Evolutionary conservation across 2,113 vertebrate species (phyloP).

Genomic region (Datnioides undecimradiatus): DNA sequence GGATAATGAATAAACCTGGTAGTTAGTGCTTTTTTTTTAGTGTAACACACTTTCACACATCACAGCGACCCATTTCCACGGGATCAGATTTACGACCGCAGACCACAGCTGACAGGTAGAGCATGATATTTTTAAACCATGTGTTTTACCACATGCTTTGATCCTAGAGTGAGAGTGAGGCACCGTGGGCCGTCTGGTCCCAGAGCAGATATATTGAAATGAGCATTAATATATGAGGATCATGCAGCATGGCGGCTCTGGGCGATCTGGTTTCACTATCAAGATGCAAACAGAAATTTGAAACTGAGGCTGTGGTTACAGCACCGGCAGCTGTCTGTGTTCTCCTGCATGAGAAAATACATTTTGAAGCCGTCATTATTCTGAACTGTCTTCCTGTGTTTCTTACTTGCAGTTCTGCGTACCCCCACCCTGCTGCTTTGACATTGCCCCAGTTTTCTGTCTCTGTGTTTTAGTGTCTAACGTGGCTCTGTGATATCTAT

Average conservation of each 20-base stretch:
- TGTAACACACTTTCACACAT: slow-evolving; percentile 48
- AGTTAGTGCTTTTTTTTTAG: slow-evolving; percentile 8
- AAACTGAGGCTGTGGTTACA: slow-evolving; percentile 23
- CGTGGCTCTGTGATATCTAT: slow-evolving; percentile 47
- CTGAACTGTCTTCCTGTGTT: slow-evolving; percentile 5
- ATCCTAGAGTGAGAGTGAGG: slow-evolving; percentile 7
- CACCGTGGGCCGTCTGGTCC: not conserved
- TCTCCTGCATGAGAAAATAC: slow-evolving; percentile 17
- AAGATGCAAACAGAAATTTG: slow-evolving; percentile 17
- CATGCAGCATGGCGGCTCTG: not conserved
- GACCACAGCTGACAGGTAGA: slow-evolving; percentile 61
- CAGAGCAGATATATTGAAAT: slow-evolving; percentile 10
- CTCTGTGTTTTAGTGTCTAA: slow-evolving; percentile 37
- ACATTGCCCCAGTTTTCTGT: slow-evolving; percentile 71
- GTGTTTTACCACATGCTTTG: slow-evolving; percentile 9
- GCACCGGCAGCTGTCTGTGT: slow-evolving; percentile 30
- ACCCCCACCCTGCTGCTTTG: slow-evolving; percentile 38
- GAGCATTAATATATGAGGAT: slow-evolving; percentile 30
- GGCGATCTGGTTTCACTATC: not conserved
- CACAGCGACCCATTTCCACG: slow-evolving; percentile 63
- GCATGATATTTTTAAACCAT: slow-evolving; percentile 48
- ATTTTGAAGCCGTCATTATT: slow-evolving; percentile 32
- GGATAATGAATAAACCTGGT: slow-evolving; percentile 41
- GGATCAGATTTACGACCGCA: slow-evolving; percentile 58
- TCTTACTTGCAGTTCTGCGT: slow-evolving; percentile 29